Percentiles rank a stretch among this genome's conserved stretches.
These are phyloP conservation scores for Sesamia nonagrioides DNA, from an alignment of 1,140 invertebrate species.

Conservation along the genomic window DNA sequence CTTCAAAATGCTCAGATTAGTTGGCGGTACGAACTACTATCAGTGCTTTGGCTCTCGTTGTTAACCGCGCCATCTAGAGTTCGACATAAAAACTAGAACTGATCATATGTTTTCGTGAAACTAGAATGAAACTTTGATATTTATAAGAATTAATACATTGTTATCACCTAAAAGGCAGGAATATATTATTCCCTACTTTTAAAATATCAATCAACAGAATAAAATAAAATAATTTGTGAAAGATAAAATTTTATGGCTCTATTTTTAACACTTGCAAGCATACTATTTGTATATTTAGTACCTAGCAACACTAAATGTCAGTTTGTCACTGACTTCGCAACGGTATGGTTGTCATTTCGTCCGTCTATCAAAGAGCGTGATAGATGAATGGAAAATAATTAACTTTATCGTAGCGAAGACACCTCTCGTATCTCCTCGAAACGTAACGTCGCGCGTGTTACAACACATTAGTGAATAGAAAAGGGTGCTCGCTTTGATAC, in stretches of 20 bases:
- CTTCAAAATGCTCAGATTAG: neutral
- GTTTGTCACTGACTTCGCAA: constrained; percentile 86
- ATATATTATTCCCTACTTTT: neutral
- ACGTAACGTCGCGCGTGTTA: constrained; percentile 64
- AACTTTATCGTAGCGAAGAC: constrained; percentile 76
- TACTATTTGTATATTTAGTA: neutral
- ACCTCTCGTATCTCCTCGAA: constrained; percentile 61
- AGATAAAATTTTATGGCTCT: neutral
- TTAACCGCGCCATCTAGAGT: constrained; percentile 6
- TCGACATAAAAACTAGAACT: neutral
- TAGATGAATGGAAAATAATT: constrained; percentile 86
- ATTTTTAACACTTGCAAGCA: constrained; percentile 1
- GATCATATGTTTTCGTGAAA: constrained; percentile 11
- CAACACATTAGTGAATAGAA: constrained; percentile 62
- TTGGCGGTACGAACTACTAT: neutral
- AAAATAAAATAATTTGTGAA: too few relatives aligned
- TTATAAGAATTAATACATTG: neutral
- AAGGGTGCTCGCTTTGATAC: constrained; percentile 61
- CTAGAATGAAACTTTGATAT: neutral
- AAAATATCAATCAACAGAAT: neutral
- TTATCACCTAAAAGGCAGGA: neutral
- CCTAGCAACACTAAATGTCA: constrained; percentile 65
- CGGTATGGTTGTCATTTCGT: constrained; percentile 85
- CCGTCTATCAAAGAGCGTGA: constrained; percentile 77
- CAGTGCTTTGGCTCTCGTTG: too few relatives aligned